Conservation (phyloP, 1,140 invertebrate genomes). For the Aphelenchoides avenae region DNA sequence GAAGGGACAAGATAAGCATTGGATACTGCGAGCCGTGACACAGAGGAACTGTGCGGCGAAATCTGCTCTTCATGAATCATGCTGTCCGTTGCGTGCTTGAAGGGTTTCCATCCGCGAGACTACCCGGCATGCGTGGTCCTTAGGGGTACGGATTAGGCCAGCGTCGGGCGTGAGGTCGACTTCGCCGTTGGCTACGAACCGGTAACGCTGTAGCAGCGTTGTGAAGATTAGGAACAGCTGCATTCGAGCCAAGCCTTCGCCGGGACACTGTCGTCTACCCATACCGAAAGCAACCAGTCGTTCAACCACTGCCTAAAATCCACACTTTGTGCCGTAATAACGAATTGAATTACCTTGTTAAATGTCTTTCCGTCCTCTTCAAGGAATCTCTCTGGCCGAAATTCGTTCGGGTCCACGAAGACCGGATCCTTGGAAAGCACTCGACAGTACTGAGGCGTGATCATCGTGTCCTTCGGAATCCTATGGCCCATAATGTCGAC, state of each 20-base stretch:
- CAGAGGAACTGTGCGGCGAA: too few species aligned
- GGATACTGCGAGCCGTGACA: too few species aligned
- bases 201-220: constrained; percentile 4
- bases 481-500: not conserved
- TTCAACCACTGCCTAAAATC: constrained; percentile 1
- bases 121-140: too few species aligned
- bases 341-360: too few species aligned
- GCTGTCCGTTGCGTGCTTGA: too few species aligned
- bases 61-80: too few species aligned
- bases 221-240: constrained; percentile 18
- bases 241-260: constrained; percentile 15
- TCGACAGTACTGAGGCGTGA: not conserved
- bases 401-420: not conserved
- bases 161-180: constrained; percentile 4
- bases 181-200: not conserved
- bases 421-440: not conserved
- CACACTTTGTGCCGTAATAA: too few species aligned
- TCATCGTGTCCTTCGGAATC: not conserved
- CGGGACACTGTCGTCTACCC: constrained; percentile 15
- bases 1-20: too few species aligned
- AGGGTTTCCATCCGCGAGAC: too few species aligned
- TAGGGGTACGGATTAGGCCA: too few species aligned
- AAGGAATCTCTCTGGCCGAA: constrained; percentile 15
- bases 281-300: constrained; percentile 9
- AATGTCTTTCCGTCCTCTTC: constrained; percentile 4